Conservation (phyloP, 1,140 invertebrate genomes). For the Bilobella aurantiaca region DNA sequence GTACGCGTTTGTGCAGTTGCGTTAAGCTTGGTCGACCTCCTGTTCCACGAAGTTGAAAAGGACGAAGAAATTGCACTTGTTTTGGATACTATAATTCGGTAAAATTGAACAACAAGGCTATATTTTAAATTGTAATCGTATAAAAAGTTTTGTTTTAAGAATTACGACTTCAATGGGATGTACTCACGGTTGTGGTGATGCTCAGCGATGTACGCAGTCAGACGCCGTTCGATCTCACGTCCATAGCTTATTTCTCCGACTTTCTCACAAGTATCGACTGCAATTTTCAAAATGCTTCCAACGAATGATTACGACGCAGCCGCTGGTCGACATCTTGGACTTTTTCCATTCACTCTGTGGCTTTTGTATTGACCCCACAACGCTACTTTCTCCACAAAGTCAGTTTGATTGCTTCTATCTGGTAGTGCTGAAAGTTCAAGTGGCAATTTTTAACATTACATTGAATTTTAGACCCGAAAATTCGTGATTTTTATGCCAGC, state of each 20-base stretch:
- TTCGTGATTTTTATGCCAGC: slow-evolving; percentile 32
- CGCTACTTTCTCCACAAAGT: slow-evolving; percentile 72
- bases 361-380: slow-evolving; percentile 82
- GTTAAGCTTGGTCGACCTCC: slow-evolving; percentile 73
- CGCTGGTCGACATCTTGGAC: slow-evolving; percentile 74
- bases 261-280: slow-evolving; percentile 47
- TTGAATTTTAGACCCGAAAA: slow-evolving; percentile 29
- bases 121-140: not conserved
- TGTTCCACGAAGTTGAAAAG: slow-evolving; percentile 54
- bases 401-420: no score
- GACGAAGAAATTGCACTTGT: slow-evolving; percentile 17
- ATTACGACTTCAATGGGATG: slow-evolving; percentile 86
- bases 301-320: slow-evolving; percentile 62
- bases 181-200: slow-evolving; percentile 75
- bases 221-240: slow-evolving; percentile 81
- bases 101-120: slow-evolving; percentile 2
- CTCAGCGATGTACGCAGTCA: slow-evolving; percentile 70
- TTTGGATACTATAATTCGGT: slow-evolving; percentile 32
- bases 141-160: slow-evolving; percentile 41
- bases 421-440: no score
- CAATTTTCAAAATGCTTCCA: slow-evolving; percentile 69
- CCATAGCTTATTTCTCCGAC: slow-evolving; percentile 65
- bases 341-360: slow-evolving; percentile 91
- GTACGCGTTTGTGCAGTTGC: slow-evolving; percentile 79
- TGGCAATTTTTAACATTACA: no score